A percentile compares a stretch with the other conserved stretches of the same genome.
These are phyloP conservation scores for Phacellophora camtschatica DNA, from an alignment of 30 jellyfish, hydroid and myxozoan genomes.

Conservation along the genomic window DNA sequence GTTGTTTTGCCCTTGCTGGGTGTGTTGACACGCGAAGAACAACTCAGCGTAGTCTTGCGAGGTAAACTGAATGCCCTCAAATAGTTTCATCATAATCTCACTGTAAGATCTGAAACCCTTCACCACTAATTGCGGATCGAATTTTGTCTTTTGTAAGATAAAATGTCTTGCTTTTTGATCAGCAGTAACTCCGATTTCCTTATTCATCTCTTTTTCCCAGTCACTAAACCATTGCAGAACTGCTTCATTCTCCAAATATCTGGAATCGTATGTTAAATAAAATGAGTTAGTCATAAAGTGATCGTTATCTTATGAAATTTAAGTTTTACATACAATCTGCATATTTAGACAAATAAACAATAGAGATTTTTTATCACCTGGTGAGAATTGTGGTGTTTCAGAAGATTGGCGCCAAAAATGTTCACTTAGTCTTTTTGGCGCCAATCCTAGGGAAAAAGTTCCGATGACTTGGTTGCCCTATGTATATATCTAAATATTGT, in stretches of 20 bases:
- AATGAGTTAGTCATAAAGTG: neutral
- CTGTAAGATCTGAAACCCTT: neutral
- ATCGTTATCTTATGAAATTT: no score
- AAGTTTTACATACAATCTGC: no score
- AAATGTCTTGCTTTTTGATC: neutral
- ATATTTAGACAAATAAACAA: no score
- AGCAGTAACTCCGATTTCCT: neutral
- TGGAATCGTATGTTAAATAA: neutral
- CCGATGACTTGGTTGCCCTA: no score
- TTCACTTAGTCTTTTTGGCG: no score
- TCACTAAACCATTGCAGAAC: constrained; percentile 11
- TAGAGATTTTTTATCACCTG: no score
- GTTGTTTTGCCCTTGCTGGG: neutral
- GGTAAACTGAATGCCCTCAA: no score
- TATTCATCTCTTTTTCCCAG: neutral
- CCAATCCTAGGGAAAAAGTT: no score
- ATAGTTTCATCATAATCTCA: neutral
- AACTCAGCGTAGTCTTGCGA: neutral
- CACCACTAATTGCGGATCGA: neutral
- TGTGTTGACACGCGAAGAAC: neutral
- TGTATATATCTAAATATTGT: no score
- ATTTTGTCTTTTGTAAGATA: neutral
- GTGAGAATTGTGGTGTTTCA: no score
- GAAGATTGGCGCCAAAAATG: no score
- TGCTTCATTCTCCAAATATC: neutral